Conservation (phyloP, 1,140 invertebrate genomes). For the Conus ventricosus region DNA sequence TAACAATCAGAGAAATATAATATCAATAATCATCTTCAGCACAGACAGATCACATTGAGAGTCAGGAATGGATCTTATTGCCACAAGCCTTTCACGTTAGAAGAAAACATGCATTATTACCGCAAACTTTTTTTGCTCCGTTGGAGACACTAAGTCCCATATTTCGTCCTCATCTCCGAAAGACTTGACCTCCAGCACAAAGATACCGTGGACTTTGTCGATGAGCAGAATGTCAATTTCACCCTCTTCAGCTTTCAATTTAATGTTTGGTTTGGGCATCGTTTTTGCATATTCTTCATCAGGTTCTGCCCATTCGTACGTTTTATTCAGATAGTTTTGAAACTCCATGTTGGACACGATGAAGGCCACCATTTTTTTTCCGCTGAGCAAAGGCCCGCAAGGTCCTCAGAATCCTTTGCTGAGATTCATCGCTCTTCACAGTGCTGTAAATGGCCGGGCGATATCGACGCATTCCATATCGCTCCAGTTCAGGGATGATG, state of each 20-base stretch:
- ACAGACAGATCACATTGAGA: no score
- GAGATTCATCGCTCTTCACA: not conserved
- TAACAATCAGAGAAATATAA: no score
- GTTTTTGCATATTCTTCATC: not conserved
- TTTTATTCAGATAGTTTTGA: constrained; percentile 28
- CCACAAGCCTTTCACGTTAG: no score
- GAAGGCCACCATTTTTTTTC: not conserved
- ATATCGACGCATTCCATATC: not conserved
- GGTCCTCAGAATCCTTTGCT: not conserved
- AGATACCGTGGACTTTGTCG: not conserved
- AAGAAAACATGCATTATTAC: not conserved
- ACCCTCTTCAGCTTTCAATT: not conserved
- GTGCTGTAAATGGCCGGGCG: not conserved
- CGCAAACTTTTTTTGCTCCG: not conserved
- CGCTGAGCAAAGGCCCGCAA: not conserved
- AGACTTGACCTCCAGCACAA: constrained; percentile 17
- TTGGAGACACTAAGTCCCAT: not conserved
- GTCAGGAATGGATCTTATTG: no score
- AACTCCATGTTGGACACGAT: constrained; percentile 24
- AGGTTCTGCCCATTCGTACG: not conserved
- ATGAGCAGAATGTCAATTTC: constrained; percentile 14
- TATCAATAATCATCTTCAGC: no score
- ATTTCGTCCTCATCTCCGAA: not conserved
- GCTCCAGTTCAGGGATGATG: not conserved
- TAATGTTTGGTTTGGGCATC: not conserved